Base-by-base conservation (phyloP, 2,113 vertebrate genomes). In the Phainopepla nitens region DNA sequence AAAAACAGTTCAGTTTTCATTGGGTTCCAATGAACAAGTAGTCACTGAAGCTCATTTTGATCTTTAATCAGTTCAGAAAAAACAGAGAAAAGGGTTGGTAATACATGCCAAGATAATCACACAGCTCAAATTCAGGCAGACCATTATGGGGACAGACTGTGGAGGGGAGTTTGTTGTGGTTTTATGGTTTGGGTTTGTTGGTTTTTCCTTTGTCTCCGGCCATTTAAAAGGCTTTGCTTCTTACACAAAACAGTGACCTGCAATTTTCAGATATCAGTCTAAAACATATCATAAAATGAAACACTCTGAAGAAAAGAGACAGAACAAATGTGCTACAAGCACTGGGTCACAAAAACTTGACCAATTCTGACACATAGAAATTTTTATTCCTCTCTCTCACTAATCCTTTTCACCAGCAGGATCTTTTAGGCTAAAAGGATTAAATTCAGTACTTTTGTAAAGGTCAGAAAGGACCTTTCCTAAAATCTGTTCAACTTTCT, bases 361-460 rank as follows among this genome's bases (percentile, higher is more conserved):
- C 85, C 84, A 95, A 13, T 69, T 87, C 81, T 80, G 42, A 85
- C 53, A 79, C 16, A 51, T 11, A 42, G 29, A 29, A 77, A 27
- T 42, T 31, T n/a, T 36, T 70, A 22, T 25, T 35, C 25, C 28
- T 45, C 45, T 45, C 28, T 56, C 33, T 89, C 41, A 35, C 62
- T 90, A 87, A 90, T 89, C 71, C 78, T 90, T 96, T 92, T 72
- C 62, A 77, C 58, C 78, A 85, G 66, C 69, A 91, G 58, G 70
- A 82, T 73, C 42, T 91, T 91, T 85, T 28, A 27, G 75, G 82
- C 85, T 88, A 91, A 91, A 91, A 44, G 47, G 66, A 95, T 88
- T 96, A 89, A 90, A 93, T 91, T 77, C 94, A 79, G 21, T 85
- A 77, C 62, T 83, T 96, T 44, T 80, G 33, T 88, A 91, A 90